Evolutionary conservation across 2,113 vertebrate species (phyloP).

Genomic region (Micronycteris hirsuta): DNA sequence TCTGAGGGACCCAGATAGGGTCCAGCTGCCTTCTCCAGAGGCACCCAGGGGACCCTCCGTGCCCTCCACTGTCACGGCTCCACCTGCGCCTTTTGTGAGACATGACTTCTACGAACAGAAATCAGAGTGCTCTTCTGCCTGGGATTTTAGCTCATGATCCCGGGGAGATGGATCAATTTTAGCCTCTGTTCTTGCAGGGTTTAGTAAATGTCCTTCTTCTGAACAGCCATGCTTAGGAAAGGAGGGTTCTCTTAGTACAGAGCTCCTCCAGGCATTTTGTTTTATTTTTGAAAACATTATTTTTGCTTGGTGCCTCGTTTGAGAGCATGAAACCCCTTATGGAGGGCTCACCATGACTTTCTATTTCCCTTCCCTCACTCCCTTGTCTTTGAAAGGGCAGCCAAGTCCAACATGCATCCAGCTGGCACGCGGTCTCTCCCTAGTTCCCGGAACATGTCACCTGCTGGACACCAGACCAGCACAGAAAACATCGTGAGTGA

Average conservation of each 20-base stretch:
- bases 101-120: background rate
- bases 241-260: background rate
- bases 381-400: background rate
- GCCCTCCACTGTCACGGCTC: background rate
- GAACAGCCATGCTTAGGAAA: background rate
- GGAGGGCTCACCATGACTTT: background rate
- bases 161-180: background rate
- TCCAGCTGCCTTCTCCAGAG: background rate
- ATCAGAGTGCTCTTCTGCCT: background rate
- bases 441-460: background rate
- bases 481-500: background rate
- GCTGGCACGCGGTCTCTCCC: rapidly evolving
- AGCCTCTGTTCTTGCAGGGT: background rate
- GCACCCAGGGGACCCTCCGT: background rate
- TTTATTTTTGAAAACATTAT: background rate
- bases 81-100: background rate
- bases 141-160: background rate
- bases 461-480: background rate
- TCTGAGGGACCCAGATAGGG: background rate
- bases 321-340: background rate
- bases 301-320: background rate
- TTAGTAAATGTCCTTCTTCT: background rate
- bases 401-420: background rate
- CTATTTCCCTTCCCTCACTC: background rate
- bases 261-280: background rate